These are phyloP conservation scores for Tortricodes alternella DNA, from an alignment of 2,888 invertebrate species.

Conservation along the genomic window DNA sequence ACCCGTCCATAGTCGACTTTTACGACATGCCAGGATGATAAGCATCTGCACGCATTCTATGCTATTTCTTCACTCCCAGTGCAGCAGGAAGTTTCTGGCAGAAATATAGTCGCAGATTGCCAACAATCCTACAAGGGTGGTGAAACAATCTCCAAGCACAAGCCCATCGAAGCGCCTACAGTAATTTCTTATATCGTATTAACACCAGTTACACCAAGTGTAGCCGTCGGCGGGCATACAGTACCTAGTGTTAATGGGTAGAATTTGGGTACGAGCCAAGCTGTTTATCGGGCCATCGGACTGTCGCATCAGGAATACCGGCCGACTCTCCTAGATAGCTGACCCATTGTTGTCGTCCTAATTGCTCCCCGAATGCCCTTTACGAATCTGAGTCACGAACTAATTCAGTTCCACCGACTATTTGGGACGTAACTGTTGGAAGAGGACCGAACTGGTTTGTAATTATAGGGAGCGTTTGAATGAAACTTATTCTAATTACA, in stretches of 20 bases:
- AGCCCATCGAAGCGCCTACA: constrained; percentile 13
- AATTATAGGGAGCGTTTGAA: constrained; percentile 1
- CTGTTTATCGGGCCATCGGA: constrained; percentile 36
- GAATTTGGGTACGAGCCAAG: constrained; percentile 50
- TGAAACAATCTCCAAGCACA: background rate
- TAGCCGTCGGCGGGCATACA: constrained; percentile 20
- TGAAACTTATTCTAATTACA: constrained; percentile 11
- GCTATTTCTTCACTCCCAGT: too few relatives aligned
- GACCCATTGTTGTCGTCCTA: constrained; percentile 58
- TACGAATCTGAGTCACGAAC: constrained; percentile 58
- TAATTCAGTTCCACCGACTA: constrained; percentile 40
- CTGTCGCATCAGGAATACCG: constrained; percentile 34
- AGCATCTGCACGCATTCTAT: too few relatives aligned
- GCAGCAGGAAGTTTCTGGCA: too few relatives aligned
- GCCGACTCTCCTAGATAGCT: constrained; percentile 48
- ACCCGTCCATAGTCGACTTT: too few relatives aligned
- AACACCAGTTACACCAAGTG: constrained; percentile 28
- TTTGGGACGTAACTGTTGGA: too few relatives aligned
- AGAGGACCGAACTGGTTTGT: too few relatives aligned
- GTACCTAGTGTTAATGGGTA: constrained; percentile 36
- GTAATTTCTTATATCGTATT: constrained; percentile 32
- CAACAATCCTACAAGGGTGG: too few relatives aligned
- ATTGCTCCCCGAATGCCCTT: constrained; percentile 56
- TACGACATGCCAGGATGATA: too few relatives aligned
- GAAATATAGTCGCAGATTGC: too few relatives aligned